phyloP scores from a whole-genome alignment of 2,888 invertebrate genomes.

The Conomelus anceps region DNA sequence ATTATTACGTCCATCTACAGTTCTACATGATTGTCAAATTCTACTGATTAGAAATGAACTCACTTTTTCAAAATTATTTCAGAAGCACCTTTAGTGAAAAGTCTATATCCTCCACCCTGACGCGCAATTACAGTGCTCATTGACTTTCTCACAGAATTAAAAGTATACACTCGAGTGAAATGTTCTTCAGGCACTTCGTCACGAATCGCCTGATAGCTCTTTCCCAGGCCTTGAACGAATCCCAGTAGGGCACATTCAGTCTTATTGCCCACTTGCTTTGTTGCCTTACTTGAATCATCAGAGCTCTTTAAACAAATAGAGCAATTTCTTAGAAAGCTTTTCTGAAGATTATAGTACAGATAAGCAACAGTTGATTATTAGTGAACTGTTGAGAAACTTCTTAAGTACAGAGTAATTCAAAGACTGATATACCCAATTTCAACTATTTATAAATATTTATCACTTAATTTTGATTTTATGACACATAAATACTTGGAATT shows the following conservation, averaged over 20 bases:
- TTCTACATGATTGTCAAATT: neutral
- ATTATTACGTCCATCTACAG: neutral
- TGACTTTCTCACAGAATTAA: slow-evolving; percentile 59
- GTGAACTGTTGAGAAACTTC: too few relatives aligned
- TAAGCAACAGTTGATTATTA: too few relatives aligned
- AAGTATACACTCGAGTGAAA: slow-evolving; percentile 51
- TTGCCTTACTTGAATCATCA: slow-evolving; percentile 71
- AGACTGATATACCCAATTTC: too few relatives aligned
- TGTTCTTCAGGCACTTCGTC: slow-evolving; percentile 49
- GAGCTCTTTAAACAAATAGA: slow-evolving; percentile 50
- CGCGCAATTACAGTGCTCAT: slow-evolving; percentile 55
- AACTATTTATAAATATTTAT: too few relatives aligned
- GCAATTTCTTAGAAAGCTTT: neutral
- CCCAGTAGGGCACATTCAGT: slow-evolving; percentile 90
- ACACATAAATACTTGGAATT: too few relatives aligned
- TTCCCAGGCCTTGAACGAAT: slow-evolving; percentile 51
- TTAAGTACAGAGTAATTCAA: slow-evolving; percentile 18
- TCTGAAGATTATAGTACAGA: neutral
- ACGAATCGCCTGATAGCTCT: slow-evolving; percentile 50
- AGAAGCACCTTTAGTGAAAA: slow-evolving; percentile 57
- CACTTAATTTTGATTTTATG: too few relatives aligned
- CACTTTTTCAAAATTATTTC: slow-evolving; percentile 56
- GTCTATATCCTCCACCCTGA: slow-evolving; percentile 46
- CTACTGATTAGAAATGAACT: neutral
- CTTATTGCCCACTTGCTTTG: slow-evolving; percentile 98